Evolutionary conservation across 2,113 vertebrate species (phyloP).

Genomic region (Corythornis cristatus): DNA sequence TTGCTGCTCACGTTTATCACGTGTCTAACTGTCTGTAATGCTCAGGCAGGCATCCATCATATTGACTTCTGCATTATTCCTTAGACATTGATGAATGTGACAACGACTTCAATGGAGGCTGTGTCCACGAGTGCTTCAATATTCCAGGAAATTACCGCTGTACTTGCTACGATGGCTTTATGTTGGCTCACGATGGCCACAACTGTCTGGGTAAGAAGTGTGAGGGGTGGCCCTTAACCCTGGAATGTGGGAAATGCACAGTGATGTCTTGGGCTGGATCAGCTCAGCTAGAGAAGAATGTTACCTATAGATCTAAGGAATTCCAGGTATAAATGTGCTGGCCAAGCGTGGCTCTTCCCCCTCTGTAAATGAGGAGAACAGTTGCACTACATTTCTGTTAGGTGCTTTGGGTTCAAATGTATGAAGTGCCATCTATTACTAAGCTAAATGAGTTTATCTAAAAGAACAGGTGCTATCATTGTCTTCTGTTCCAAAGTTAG

Average conservation of each 20-base stretch:
- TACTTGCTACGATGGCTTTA: conserved; percentile 95
- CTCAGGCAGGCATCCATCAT: conserved; percentile 45
- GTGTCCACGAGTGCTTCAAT: conserved; percentile 96
- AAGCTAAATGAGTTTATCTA: neutral
- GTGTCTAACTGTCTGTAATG: conserved; percentile 8
- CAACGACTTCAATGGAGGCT: conserved; percentile 91
- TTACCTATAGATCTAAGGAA: neutral
- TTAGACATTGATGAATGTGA: conserved; percentile 96
- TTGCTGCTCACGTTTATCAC: neutral
- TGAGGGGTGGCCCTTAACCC: neutral
- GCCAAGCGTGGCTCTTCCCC: neutral
- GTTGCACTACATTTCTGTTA: neutral
- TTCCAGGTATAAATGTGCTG: neutral
- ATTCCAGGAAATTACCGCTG: conserved; percentile 98
- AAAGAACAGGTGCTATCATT: neutral
- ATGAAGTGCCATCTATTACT: neutral
- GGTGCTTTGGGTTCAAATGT: neutral
- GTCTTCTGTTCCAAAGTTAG: neutral
- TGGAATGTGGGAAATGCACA: rapidly evolving
- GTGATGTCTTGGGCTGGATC: neutral
- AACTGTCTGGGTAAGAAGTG: conserved; percentile 92
- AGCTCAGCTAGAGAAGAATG: neutral
- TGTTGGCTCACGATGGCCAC: conserved; percentile 94
- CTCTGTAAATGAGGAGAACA: neutral
- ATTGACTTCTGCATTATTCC: conserved; percentile 68